Evolutionary conservation across 2,888 invertebrate genomes (phyloP).

Genomic region (Drosophila mulleri): DNA sequence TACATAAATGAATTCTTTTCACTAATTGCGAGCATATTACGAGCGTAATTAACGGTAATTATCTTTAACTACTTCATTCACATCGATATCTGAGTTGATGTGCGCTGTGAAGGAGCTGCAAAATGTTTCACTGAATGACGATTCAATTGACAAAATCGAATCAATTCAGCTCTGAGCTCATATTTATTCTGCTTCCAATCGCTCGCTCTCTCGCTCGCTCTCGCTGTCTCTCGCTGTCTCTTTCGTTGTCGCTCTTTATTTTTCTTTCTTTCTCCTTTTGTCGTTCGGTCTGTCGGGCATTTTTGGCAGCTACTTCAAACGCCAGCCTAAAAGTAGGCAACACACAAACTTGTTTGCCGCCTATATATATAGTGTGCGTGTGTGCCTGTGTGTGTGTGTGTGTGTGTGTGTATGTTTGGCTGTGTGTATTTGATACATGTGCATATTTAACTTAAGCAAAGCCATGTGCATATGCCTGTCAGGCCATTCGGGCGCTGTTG

Average conservation of each 20-base stretch:
- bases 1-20: background rate
- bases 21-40: background rate
- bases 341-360: conserved; percentile 37
- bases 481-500: conserved; percentile 25
- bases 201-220: background rate
- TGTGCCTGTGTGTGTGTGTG: background rate
- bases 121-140: conserved; percentile 34
- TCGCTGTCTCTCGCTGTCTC: background rate
- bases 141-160: conserved; percentile 41
- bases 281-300: conserved; percentile 6
- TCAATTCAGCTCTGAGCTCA: conserved; percentile 23
- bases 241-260: background rate
- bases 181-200: background rate
- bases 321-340: conserved; percentile 60
- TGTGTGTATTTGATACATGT: conserved; percentile 44
- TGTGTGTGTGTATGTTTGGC: conserved; percentile 10
- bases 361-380: background rate
- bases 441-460: conserved; percentile 60
- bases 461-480: conserved; percentile 55
- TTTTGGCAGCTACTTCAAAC: conserved; percentile 20
- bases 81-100: background rate
- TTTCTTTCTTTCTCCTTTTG: background rate
- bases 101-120: background rate
- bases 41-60: conserved; percentile 28
- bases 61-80: conserved; percentile 20